These are phyloP conservation scores for Parapsyche elsis DNA, from an alignment of 1,140 invertebrate species.

Conservation along the genomic window DNA sequence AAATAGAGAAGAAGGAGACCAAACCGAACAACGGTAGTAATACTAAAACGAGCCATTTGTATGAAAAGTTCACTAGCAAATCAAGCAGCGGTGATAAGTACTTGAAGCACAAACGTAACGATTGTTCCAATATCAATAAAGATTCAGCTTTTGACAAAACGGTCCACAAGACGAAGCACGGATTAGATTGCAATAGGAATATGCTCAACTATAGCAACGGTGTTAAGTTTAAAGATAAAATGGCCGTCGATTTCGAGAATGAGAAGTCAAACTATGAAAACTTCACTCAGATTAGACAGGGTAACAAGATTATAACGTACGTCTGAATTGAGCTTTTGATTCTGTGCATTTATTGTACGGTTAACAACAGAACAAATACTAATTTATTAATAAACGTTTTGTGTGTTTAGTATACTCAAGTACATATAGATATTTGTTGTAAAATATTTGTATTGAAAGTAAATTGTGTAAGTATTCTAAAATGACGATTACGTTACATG, in stretches of 20 bases:
- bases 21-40: neutral
- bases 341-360: no score
- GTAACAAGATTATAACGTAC: constrained; percentile 55
- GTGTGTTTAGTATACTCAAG: no score
- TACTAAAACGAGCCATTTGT: constrained; percentile 41
- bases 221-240: neutral
- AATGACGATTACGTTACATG: constrained; percentile 4
- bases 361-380: no score
- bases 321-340: constrained; percentile 38
- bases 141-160: constrained; percentile 40
- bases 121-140: constrained; percentile 40
- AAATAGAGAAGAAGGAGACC: constrained; percentile 24
- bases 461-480: neutral
- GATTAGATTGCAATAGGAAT: constrained; percentile 5
- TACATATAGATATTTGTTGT: constrained; percentile 13
- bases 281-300: constrained; percentile 54
- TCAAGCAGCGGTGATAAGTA: constrained; percentile 31
- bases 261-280: constrained; percentile 50
- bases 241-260: neutral
- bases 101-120: constrained; percentile 40
- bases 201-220: constrained; percentile 7
- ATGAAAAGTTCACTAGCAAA: constrained; percentile 31
- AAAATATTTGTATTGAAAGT: neutral
- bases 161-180: constrained; percentile 7
- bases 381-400: no score